These are phyloP conservation scores for Temnopleurus reevesii DNA, from an alignment of 53 echinoderm and acorn worm genomes.

Conservation along the genomic window DNA sequence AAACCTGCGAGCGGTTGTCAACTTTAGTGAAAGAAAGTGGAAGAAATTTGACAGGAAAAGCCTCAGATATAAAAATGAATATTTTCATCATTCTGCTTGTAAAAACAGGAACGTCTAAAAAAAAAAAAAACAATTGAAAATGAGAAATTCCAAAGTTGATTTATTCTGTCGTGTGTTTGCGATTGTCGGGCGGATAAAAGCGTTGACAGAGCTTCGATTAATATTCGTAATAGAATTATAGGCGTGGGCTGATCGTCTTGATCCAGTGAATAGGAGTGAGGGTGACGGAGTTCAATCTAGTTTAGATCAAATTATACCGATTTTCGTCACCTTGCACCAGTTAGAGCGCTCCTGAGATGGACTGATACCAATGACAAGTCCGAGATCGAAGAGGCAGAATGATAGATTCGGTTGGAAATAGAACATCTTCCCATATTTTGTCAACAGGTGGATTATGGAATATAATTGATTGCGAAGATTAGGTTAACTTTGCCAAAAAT, in stretches of 20 bases:
- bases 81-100: too few relatives aligned
- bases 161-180: not conserved
- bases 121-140: not conserved
- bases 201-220: constrained; percentile 32
- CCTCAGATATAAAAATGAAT: too few relatives aligned
- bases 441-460: not conserved
- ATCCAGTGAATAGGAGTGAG: not conserved
- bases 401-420: not conserved
- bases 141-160: not conserved
- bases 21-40: not conserved
- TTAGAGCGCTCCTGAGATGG: constrained; percentile 11
- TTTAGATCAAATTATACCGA: not conserved
- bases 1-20: not conserved
- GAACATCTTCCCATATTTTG: not conserved
- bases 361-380: not conserved
- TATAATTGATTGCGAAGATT: not conserved
- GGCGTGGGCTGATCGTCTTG: constrained; percentile 27
- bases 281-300: not conserved
- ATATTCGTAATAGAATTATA: constrained; percentile 34
- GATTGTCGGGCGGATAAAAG: constrained; percentile 27
- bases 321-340: not conserved
- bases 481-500: not conserved
- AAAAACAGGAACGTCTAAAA: not conserved
- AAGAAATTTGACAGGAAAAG: not conserved
- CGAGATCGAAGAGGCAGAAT: not conserved